Conservation (phyloP, 2,888 invertebrate genomes). For the Geophilus truncorum region DNA sequence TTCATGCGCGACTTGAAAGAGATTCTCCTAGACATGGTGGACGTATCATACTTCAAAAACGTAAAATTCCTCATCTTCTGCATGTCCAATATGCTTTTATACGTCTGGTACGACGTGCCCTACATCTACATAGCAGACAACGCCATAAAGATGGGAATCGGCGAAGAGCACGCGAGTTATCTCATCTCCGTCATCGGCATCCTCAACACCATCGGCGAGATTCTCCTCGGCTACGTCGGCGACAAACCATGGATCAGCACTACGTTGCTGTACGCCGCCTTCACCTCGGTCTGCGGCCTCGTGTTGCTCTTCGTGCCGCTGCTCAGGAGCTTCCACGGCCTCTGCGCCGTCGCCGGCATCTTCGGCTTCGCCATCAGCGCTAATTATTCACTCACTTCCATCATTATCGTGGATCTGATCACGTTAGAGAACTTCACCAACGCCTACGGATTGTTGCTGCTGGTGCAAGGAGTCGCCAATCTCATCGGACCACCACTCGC, state of each 20-base stretch:
- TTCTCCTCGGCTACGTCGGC: slow-evolving; percentile 80
- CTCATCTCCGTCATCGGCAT: slow-evolving; percentile 81
- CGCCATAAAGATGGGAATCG: slow-evolving; percentile 65
- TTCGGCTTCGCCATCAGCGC: slow-evolving; percentile 88
- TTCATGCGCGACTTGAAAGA: slow-evolving; percentile 63
- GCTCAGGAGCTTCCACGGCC: slow-evolving; percentile 54
- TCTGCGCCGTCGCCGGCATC: slow-evolving; percentile 62
- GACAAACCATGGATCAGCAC: slow-evolving; percentile 79
- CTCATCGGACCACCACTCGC: slow-evolving; percentile 83
- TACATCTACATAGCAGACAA: slow-evolving; percentile 90
- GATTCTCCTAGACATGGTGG: slow-evolving; percentile 68
- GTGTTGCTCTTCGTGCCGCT: slow-evolving; percentile 62
- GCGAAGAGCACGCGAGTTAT: slow-evolving; percentile 63
- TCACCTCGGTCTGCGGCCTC: slow-evolving; percentile 59
- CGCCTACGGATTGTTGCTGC: slow-evolving; percentile 78
- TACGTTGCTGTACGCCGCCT: slow-evolving; percentile 72
- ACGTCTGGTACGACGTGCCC: slow-evolving; percentile 85
- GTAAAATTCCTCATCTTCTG: slow-evolving; percentile 75
- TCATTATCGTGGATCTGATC: slow-evolving; percentile 82
- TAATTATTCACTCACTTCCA: slow-evolving; percentile 84
- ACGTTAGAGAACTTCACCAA: slow-evolving; percentile 85
- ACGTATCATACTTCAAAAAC: slow-evolving; percentile 73
- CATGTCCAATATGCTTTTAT: slow-evolving; percentile 78
- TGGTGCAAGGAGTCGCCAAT: slow-evolving; percentile 86
- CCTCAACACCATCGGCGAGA: slow-evolving; percentile 85